Evolutionary conservation across 1,140 invertebrate genomes (phyloP).

Genomic region (Zophobas morio): DNA sequence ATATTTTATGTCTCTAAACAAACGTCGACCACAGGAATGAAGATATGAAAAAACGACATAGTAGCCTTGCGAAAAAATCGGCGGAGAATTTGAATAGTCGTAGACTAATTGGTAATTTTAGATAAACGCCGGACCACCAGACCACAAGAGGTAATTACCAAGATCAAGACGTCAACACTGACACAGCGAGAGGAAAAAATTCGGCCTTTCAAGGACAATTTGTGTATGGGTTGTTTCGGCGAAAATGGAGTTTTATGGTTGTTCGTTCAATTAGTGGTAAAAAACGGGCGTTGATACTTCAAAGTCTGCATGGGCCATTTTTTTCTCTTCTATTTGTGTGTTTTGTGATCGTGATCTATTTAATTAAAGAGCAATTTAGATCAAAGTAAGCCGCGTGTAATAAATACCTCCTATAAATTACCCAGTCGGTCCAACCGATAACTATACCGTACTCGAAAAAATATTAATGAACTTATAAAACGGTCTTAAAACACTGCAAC

Average conservation of each 20-base stretch:
- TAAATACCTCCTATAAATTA: slow-evolving; percentile 47
- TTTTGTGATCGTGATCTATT: slow-evolving; percentile 50
- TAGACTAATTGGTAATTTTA: slow-evolving; percentile 15
- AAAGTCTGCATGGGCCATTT: slow-evolving; percentile 20
- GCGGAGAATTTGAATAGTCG: background rate
- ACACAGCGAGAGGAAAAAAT: slow-evolving; percentile 14
- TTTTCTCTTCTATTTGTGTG: slow-evolving; percentile 29
- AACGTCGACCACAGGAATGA: background rate
- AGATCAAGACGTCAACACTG: slow-evolving; percentile 21
- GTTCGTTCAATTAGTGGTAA: slow-evolving; percentile 18
- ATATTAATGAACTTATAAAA: slow-evolving; percentile 46
- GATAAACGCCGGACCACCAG: slow-evolving; percentile 10
- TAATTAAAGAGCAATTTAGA: slow-evolving; percentile 50
- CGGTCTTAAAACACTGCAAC: slow-evolving; percentile 23
- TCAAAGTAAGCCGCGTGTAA: slow-evolving; percentile 49
- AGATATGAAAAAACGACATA: background rate
- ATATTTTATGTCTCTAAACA: slow-evolving; percentile 5
- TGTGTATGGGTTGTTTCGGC: too few relatives aligned
- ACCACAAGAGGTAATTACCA: slow-evolving; percentile 12
- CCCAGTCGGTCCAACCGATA: slow-evolving; percentile 40
- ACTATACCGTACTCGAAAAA: slow-evolving; percentile 32
- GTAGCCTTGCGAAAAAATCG: slow-evolving; percentile 9
- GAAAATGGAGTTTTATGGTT: slow-evolving; percentile 4
- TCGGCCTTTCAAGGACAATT: slow-evolving; percentile 20
- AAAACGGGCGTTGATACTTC: background rate